phyloP scores from a whole-genome alignment of 2,888 invertebrate genomes.

The Polyommatus icarus region DNA sequence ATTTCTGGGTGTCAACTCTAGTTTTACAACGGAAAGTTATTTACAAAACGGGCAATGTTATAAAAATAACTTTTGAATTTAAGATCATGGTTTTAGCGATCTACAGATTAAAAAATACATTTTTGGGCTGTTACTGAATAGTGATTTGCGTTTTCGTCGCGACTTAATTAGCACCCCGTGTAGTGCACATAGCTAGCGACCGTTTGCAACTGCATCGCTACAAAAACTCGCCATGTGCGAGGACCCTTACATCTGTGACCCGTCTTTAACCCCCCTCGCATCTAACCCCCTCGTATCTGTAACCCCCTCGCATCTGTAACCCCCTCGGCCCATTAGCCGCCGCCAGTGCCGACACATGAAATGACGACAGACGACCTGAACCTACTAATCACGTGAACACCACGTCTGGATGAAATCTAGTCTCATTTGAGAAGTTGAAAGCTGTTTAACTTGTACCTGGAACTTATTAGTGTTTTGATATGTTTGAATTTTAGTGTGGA shows the following conservation, averaged over 20 bases:
- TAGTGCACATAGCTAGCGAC: neutral
- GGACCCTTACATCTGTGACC: neutral
- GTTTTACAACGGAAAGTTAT: no score
- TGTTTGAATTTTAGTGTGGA: neutral
- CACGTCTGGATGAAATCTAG: conserved; percentile 23
- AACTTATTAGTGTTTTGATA: conserved; percentile 2
- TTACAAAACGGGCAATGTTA: no score
- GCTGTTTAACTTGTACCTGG: conserved; percentile 13
- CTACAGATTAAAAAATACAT: no score
- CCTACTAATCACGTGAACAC: conserved; percentile 22
- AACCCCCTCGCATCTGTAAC: conserved; percentile 3
- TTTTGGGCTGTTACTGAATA: neutral
- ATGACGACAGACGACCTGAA: conserved; percentile 21
- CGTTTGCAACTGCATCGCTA: no score
- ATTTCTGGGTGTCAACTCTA: neutral
- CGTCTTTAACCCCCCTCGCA: neutral
- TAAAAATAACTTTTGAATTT: no score
- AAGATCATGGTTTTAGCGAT: neutral
- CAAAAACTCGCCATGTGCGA: neutral
- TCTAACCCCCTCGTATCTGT: neutral
- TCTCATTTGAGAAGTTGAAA: conserved; percentile 12
- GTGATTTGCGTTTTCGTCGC: neutral
- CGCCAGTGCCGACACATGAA: conserved; percentile 21
- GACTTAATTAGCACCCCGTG: no score
- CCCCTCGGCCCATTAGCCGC: conserved; percentile 21